A percentile compares a stretch with the other conserved stretches of the same genome.
phyloP scores from a whole-genome alignment of 2,797 vertebrate genomes.

The Tarsius wallacei region DNA sequence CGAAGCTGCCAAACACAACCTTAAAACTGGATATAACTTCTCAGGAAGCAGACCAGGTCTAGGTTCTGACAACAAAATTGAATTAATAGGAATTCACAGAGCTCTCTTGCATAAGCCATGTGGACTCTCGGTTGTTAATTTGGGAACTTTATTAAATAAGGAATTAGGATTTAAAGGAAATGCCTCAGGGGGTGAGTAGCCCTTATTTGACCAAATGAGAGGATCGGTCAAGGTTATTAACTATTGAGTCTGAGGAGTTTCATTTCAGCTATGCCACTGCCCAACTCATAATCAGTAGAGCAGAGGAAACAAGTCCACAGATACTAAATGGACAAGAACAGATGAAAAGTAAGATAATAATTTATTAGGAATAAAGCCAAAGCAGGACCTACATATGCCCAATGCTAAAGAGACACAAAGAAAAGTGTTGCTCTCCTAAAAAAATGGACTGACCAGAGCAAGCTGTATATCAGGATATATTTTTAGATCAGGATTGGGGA shows the following conservation, averaged over 20 bases:
- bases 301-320: slow-evolving; percentile 83
- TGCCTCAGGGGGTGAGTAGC: neutral
- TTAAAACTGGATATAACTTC: slow-evolving; percentile 7
- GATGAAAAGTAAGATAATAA: slow-evolving; percentile 89
- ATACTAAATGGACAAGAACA: slow-evolving; percentile 85
- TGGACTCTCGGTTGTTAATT: slow-evolving; percentile 58
- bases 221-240: slow-evolving; percentile 17
- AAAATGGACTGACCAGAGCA: neutral
- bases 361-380: slow-evolving; percentile 87
- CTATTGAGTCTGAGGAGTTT: slow-evolving; percentile 44
- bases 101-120: slow-evolving; percentile 82
- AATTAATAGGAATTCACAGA: slow-evolving; percentile 74
- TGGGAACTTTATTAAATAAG: neutral
- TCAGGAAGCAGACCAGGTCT: slow-evolving; percentile 70
- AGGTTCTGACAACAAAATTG: slow-evolving; percentile 61
- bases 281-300: slow-evolving; percentile 73
- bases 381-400: slow-evolving; percentile 72
- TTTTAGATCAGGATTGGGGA: neutral
- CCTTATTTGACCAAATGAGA: neutral
- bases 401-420: slow-evolving; percentile 77
- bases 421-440: neutral
- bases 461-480: neutral
- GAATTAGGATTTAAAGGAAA: neutral
- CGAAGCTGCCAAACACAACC: slow-evolving; percentile 12
- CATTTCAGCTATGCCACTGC: slow-evolving; percentile 71